Evolutionary conservation across 2,888 invertebrate genomes (phyloP).

Genomic region (Tenthredo mesomela): DNA sequence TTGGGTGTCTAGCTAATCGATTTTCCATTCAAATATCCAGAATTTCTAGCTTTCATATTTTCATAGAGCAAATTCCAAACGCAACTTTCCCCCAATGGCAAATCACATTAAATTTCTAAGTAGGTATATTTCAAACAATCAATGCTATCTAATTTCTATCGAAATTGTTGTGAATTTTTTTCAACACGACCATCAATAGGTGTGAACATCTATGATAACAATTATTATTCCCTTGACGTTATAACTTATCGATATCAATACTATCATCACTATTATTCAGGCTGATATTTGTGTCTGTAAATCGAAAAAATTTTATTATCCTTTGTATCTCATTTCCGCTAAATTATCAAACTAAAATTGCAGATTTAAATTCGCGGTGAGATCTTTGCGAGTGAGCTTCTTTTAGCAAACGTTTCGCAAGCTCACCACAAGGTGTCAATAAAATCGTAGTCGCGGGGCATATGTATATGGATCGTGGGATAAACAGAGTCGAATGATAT

Average conservation of each 20-base stretch:
- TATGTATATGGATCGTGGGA: conserved; percentile 39
- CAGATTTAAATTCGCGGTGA: not conserved
- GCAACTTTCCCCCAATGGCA: not conserved
- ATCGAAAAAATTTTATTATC: not conserved
- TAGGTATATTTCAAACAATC: not conserved
- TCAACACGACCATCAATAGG: not conserved
- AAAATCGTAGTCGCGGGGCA: not conserved
- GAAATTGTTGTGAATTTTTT: not conserved
- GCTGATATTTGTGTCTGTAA: not conserved
- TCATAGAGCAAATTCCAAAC: not conserved
- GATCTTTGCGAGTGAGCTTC: not conserved
- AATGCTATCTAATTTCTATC: not conserved
- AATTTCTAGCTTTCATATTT: not conserved
- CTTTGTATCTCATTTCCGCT: not conserved
- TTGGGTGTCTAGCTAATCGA: not conserved
- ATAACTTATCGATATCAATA: not conserved
- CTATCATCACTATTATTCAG: not conserved
- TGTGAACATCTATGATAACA: not conserved
- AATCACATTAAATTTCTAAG: not conserved
- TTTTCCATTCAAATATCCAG: not conserved
- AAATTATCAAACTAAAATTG: not conserved
- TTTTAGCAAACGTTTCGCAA: conserved; percentile 11
- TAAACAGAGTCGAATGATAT: not conserved
- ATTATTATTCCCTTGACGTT: not conserved
- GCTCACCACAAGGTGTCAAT: conserved; percentile 34